These are phyloP conservation scores for Harpagus bidentatus DNA, from an alignment of 2,113 vertebrate species.

Conservation along the genomic window DNA sequence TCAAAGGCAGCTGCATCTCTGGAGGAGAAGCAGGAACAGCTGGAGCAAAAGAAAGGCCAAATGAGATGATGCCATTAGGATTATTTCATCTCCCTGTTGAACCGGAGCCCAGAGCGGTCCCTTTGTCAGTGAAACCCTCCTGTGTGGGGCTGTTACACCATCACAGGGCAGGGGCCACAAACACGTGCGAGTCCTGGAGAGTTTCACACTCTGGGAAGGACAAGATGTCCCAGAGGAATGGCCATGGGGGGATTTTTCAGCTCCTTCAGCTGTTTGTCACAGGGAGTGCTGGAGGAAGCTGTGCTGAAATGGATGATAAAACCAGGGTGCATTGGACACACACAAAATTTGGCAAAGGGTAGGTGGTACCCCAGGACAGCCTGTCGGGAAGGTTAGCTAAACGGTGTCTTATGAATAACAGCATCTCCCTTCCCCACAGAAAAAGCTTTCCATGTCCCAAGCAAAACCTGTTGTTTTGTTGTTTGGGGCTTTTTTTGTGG, in stretches of 20 bases:
- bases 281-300: background rate
- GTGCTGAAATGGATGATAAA: background rate
- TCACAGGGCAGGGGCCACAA: background rate
- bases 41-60: background rate
- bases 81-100: background rate
- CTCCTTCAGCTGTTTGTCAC: background rate
- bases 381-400: background rate
- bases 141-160: background rate
- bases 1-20: background rate
- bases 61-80: background rate
- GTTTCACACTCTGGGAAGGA: background rate
- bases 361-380: background rate
- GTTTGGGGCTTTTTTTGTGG: background rate
- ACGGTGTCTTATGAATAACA: accelerated
- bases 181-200: background rate
- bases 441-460: background rate
- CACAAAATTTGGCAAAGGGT: background rate
- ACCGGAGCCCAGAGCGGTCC: background rate
- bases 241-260: background rate
- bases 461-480: background rate
- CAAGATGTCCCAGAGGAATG: background rate
- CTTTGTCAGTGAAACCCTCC: background rate
- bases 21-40: background rate
- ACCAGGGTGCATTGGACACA: too few relatives aligned
- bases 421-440: background rate